These are phyloP conservation scores for Drosophila paracracens DNA, from an alignment of 2,888 invertebrate species.

Conservation along the genomic window DNA sequence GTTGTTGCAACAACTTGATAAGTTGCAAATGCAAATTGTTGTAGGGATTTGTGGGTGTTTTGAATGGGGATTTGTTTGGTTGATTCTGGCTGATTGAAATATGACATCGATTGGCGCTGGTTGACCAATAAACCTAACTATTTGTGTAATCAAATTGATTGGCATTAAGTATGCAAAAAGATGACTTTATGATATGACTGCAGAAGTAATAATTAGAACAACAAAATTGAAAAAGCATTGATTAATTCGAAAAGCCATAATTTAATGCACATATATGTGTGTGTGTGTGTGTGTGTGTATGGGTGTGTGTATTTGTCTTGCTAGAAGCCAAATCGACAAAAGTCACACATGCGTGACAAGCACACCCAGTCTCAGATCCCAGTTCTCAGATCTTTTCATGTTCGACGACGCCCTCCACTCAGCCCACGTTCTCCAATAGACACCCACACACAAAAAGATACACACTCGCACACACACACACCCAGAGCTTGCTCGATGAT, in stretches of 20 bases:
- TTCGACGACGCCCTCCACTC: background rate
- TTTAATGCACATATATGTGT: rapidly evolving
- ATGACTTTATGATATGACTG: background rate
- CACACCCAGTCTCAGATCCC: slow-evolving; percentile 3
- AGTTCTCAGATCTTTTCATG: slow-evolving; percentile 5
- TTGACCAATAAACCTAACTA: background rate
- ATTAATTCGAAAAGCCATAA: background rate
- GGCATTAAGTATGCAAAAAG: background rate
- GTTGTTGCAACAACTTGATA: slow-evolving; percentile 17
- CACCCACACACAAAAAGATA: slow-evolving; percentile 6
- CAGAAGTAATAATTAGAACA: rapidly evolving
- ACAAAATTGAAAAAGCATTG: background rate
- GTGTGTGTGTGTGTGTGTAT: background rate
- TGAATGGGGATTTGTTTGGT: background rate
- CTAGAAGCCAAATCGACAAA: slow-evolving; percentile 3
- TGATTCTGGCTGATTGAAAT: background rate
- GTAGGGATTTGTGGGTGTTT: background rate
- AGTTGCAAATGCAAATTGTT: slow-evolving; percentile 16
- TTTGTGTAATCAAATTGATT: background rate
- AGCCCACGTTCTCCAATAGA: slow-evolving; percentile 6
- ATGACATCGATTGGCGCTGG: background rate
- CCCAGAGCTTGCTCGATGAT: slow-evolving; percentile 52
- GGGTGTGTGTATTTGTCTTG: background rate
- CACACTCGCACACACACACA: background rate
- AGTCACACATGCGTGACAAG: slow-evolving; percentile 19